A percentile compares a stretch with the other conserved stretches of the same genome.
phyloP scores from a whole-genome alignment of 1,140 invertebrate genomes.

The Lepidostoma basale region DNA sequence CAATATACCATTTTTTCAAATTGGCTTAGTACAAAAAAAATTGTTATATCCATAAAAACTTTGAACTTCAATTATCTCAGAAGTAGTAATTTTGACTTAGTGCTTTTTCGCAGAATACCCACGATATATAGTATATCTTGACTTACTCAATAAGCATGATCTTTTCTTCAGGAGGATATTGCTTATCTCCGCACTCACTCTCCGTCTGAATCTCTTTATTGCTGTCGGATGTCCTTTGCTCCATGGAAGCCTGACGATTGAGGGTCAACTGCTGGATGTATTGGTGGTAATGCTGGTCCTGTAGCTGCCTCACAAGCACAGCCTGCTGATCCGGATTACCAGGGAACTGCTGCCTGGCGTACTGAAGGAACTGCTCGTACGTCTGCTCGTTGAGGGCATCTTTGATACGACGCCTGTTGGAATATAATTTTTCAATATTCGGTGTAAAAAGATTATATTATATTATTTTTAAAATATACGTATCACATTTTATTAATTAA shows the following conservation, averaged over 20 bases:
- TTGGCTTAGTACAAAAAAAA: too few relatives aligned
- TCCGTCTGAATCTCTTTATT: conserved; percentile 15
- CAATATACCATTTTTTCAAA: too few relatives aligned
- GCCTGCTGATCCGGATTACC: conserved; percentile 91
- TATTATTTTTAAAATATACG: background rate
- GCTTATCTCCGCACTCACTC: conserved; percentile 1
- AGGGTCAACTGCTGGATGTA: conserved; percentile 87
- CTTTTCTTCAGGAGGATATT: background rate
- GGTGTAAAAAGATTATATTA: background rate
- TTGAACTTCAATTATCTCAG: too few relatives aligned
- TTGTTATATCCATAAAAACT: too few relatives aligned
- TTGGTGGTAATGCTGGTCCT: conserved; percentile 97
- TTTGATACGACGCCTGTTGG: conserved; percentile 81
- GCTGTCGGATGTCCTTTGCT: conserved; percentile 39
- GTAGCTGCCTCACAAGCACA: conserved; percentile 87
- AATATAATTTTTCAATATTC: background rate
- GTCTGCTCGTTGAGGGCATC: conserved; percentile 97
- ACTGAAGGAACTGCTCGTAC: conserved; percentile 87
- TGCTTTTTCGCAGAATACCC: too few relatives aligned
- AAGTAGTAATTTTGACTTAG: too few relatives aligned
- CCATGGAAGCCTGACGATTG: conserved; percentile 57
- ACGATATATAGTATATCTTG: too few relatives aligned
- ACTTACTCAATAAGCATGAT: conserved; percentile 8
- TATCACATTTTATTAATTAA: background rate
- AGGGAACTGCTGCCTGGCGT: conserved; percentile 95